These are phyloP conservation scores for Hippopotamyrus pictus DNA, from an alignment of 2,797 vertebrate species.

Conservation along the genomic window DNA sequence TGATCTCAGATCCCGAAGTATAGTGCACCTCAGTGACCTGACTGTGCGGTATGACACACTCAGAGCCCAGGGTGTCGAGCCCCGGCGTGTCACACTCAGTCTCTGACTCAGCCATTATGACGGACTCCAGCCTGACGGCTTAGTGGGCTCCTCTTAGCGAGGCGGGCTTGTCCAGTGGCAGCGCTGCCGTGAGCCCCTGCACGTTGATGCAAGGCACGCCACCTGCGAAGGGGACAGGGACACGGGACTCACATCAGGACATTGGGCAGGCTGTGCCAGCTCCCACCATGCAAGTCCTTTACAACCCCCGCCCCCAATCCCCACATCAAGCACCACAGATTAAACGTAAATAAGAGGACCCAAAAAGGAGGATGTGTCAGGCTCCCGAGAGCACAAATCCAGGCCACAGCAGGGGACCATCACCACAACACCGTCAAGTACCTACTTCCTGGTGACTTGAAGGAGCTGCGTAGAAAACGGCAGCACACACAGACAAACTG, in stretches of 20 bases:
- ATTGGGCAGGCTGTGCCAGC: background rate
- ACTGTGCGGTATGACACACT: constrained; percentile 78
- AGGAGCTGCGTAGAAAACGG: background rate
- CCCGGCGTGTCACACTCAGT: constrained; percentile 77
- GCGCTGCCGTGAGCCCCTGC: background rate
- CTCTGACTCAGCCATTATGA: constrained; percentile 78
- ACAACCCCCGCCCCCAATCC: background rate
- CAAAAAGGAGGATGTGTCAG: background rate
- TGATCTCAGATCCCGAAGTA: constrained; percentile 71
- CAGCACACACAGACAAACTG: background rate
- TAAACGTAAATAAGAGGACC: background rate
- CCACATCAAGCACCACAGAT: background rate
- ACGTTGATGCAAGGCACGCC: background rate
- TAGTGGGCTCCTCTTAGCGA: background rate
- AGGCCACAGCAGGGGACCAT: background rate
- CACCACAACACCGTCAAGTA: background rate
- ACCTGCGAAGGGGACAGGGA: background rate
- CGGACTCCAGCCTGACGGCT: constrained; percentile 63
- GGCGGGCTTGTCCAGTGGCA: background rate
- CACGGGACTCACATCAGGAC: background rate
- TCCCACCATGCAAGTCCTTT: background rate
- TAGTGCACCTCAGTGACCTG: constrained; percentile 75
- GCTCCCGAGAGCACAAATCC: background rate
- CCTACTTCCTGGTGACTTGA: background rate
- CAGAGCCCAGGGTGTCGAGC: constrained; percentile 76